Evolutionary conservation across 2,113 vertebrate species (phyloP).

Genomic region (Motacilla alba): DNA sequence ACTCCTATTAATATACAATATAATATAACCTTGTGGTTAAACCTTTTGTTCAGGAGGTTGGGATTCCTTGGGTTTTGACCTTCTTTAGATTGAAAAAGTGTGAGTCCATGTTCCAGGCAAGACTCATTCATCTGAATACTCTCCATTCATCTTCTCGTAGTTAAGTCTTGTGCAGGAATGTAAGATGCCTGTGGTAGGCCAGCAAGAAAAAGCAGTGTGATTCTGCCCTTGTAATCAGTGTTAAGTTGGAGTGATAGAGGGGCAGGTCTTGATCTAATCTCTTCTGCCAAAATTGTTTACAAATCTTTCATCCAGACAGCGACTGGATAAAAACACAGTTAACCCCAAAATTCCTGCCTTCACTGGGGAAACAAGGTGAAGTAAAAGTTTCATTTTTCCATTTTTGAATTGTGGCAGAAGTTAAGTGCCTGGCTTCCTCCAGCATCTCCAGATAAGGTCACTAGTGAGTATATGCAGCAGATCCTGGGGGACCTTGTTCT

Average conservation of each 20-base stretch:
- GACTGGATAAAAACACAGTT: background rate
- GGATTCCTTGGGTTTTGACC: background rate
- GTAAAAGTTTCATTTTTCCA: background rate
- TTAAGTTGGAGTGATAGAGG: background rate
- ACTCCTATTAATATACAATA: background rate
- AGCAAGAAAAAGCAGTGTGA: background rate
- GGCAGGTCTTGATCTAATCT: background rate
- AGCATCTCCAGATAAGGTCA: background rate
- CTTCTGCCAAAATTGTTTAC: background rate
- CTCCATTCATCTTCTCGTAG: background rate
- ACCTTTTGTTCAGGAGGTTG: background rate
- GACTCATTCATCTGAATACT: background rate
- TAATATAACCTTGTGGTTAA: background rate
- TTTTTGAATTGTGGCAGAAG: background rate
- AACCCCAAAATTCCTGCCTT: background rate
- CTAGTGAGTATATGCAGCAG: background rate
- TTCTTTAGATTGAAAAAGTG: background rate
- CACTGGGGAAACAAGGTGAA: background rate
- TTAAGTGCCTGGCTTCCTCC: background rate
- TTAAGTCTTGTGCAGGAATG: background rate
- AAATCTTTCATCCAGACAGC: background rate
- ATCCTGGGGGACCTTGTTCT: background rate
- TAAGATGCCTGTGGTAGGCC: background rate
- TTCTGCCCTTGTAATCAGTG: background rate
- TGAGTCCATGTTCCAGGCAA: background rate